Percentiles rank a stretch among this genome's conserved stretches.
These are phyloP conservation scores for Amphiura filiformis DNA, from an alignment of 35 echinoderm and acorn worm species.

Conservation along the genomic window DNA sequence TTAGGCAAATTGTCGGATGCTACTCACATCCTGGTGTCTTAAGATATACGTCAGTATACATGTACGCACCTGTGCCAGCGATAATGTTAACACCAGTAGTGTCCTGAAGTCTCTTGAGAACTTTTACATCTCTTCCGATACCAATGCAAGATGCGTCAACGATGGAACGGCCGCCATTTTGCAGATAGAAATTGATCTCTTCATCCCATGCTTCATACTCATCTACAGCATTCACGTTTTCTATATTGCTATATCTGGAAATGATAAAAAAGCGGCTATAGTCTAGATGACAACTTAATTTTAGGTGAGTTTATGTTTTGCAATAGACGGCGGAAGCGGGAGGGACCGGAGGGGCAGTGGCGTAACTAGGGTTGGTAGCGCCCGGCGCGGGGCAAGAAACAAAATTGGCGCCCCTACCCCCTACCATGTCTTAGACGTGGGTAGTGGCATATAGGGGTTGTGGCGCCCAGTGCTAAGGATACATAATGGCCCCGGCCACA, in stretches of 20 bases:
- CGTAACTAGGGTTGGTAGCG: too few relatives aligned
- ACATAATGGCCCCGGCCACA: too few relatives aligned
- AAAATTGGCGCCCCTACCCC: too few relatives aligned
- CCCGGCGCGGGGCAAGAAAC: too few relatives aligned
- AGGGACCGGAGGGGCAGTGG: too few relatives aligned
- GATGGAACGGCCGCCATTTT: background rate
- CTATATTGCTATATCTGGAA: background rate
- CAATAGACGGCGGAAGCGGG: too few relatives aligned
- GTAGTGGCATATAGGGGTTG: background rate
- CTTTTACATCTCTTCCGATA: background rate
- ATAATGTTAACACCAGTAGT: background rate
- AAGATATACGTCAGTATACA: too few relatives aligned
- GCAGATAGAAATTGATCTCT: background rate
- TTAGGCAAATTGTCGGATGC: too few relatives aligned
- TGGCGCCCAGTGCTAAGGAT: too few relatives aligned
- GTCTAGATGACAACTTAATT: background rate
- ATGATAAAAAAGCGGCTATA: background rate
- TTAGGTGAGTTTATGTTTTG: background rate
- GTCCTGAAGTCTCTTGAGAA: background rate
- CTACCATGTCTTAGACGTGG: background rate
- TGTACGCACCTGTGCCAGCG: background rate
- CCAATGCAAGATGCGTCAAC: background rate
- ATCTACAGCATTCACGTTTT: background rate
- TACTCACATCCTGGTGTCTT: too few relatives aligned
- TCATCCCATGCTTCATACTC: background rate